Conservation (phyloP, 2,888 invertebrate species). For the Tholera decimalis region DNA sequence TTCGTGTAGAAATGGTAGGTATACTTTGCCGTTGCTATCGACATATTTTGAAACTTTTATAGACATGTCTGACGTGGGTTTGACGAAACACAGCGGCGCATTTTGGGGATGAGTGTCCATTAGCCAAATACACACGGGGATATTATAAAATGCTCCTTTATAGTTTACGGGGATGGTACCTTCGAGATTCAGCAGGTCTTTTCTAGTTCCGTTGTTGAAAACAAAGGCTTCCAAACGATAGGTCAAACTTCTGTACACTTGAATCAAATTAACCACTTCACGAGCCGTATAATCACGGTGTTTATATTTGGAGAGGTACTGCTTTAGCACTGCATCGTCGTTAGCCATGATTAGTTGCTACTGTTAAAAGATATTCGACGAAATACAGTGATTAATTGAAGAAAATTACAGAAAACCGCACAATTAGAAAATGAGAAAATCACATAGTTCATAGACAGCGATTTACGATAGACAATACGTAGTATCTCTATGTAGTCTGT, state of each 20-base stretch:
- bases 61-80: constrained; percentile 98
- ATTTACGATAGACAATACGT: too few species aligned
- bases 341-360: constrained; percentile 79
- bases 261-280: constrained; percentile 86
- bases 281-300: constrained; percentile 86
- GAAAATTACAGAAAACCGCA: constrained; percentile 43
- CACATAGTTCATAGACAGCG: constrained; percentile 48
- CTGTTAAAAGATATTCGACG: constrained; percentile 20
- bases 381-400: constrained; percentile 32
- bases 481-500: too few species aligned
- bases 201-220: constrained; percentile 96
- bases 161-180: constrained; percentile 98
- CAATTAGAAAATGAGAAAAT: constrained; percentile 42
- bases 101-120: constrained; percentile 99
- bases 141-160: constrained; percentile 97
- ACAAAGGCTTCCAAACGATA: constrained; percentile 92
- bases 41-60: constrained; percentile 98
- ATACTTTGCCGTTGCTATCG: constrained; percentile 98
- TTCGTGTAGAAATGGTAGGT: constrained; percentile 98
- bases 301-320: constrained; percentile 86
- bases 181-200: constrained; percentile 95
- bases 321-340: constrained; percentile 84
- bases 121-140: constrained; percentile 98
- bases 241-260: constrained; percentile 85
- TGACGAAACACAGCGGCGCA: constrained; percentile 98